Percentiles rank a stretch among this genome's conserved stretches.
phyloP scores from a whole-genome alignment of 2,113 vertebrate genomes.

The Pomatorhinus ruficollis region DNA sequence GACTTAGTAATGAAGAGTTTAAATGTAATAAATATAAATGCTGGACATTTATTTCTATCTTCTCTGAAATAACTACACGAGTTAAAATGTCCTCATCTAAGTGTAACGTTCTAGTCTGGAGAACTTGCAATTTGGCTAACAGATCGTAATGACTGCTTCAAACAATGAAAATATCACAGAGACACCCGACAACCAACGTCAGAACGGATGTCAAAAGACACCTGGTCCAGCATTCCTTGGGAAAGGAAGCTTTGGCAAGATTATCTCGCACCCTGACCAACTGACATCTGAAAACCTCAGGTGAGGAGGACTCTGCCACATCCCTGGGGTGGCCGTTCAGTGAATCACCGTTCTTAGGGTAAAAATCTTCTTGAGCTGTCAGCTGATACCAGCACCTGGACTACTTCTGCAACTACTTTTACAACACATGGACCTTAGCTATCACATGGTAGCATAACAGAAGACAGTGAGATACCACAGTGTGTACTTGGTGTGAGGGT shows the following conservation, averaged over 20 bases:
- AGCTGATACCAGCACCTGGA: neutral
- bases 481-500: conserved; percentile 75
- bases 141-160: neutral
- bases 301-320: neutral
- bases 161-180: neutral
- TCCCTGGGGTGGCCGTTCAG: neutral
- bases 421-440: neutral
- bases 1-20: neutral
- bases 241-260: neutral
- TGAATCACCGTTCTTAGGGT: neutral
- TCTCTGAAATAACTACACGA: neutral
- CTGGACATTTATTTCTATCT: neutral
- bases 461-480: conserved; percentile 78
- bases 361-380: neutral
- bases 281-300: neutral
- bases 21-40: neutral
- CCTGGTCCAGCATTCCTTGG: neutral
- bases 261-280: neutral
- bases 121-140: neutral
- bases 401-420: neutral
- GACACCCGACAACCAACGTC: neutral
- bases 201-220: neutral
- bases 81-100: neutral
- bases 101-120: neutral
- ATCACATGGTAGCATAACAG: conserved; percentile 19